These are phyloP conservation scores for Dexiosoma caninum DNA, from an alignment of 2,888 invertebrate genomes.

Conservation along the genomic window DNA sequence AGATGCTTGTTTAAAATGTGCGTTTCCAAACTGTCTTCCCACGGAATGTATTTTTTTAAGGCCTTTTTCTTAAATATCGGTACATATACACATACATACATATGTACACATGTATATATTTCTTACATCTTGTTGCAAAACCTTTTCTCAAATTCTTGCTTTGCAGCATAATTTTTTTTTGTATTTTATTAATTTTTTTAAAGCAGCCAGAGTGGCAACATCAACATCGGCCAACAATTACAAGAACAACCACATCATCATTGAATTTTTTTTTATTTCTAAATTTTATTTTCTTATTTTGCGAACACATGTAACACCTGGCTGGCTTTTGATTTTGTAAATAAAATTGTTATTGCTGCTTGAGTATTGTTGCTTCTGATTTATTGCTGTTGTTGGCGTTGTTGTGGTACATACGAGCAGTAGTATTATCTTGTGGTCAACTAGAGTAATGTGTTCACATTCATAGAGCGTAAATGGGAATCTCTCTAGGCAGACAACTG, in stretches of 20 bases:
- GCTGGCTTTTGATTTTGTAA: constrained; percentile 56
- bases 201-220: constrained; percentile 61
- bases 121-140: background rate
- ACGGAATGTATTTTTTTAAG: no score
- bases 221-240: constrained; percentile 8
- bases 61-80: no score
- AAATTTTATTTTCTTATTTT: no score
- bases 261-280: constrained; percentile 37
- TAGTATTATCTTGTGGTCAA: constrained; percentile 48
- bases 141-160: background rate
- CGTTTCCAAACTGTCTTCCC: no score
- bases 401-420: constrained; percentile 10
- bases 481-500: constrained; percentile 38
- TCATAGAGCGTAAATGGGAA: constrained; percentile 48
- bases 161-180: background rate
- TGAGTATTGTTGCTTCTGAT: background rate
- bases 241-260: constrained; percentile 37
- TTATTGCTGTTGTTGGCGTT: background rate
- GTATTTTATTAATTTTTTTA: constrained; percentile 17
- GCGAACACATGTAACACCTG: constrained; percentile 61
- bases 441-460: constrained; percentile 52
- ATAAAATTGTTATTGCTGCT: constrained; percentile 39
- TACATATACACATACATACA: no score
- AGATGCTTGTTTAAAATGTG: no score
- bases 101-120: no score